Evolutionary conservation across 2,797 vertebrate species (phyloP).

Genomic region (Pantherophis vulpinus): DNA sequence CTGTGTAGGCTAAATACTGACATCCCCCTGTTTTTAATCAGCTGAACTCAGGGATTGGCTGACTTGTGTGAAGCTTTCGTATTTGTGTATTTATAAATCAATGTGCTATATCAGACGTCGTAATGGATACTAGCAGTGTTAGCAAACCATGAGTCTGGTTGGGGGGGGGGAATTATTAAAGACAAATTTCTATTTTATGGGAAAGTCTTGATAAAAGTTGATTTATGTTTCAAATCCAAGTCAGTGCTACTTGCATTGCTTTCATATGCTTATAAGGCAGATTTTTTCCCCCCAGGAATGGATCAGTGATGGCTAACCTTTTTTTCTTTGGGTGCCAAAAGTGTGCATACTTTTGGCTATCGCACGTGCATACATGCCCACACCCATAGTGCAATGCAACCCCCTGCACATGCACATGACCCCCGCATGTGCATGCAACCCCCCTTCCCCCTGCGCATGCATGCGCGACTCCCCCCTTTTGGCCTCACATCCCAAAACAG

Average conservation of each 20-base stretch:
- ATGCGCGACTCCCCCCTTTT: too few species aligned
- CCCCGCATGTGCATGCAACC: too few species aligned
- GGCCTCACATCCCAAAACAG: too few species aligned
- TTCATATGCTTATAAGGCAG: background rate
- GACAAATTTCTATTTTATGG: background rate
- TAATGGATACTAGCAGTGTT: background rate
- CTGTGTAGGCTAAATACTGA: background rate
- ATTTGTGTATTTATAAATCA: background rate
- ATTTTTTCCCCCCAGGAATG: background rate
- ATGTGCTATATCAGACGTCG: too few species aligned
- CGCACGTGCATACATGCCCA: too few species aligned
- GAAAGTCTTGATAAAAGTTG: background rate
- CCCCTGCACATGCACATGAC: too few species aligned
- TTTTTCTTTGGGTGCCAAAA: too few species aligned
- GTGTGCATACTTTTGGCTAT: too few species aligned
- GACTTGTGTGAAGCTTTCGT: background rate
- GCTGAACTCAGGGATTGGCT: background rate
- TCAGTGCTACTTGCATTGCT: background rate
- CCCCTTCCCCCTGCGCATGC: too few species aligned
- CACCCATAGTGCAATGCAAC: too few species aligned
- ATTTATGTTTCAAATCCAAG: background rate
- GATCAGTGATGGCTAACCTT: too few species aligned
- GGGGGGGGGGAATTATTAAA: background rate
- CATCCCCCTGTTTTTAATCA: background rate
- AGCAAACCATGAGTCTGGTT: background rate